phyloP scores from a whole-genome alignment of 2,797 vertebrate genomes.

The Xerus rutilus region DNA sequence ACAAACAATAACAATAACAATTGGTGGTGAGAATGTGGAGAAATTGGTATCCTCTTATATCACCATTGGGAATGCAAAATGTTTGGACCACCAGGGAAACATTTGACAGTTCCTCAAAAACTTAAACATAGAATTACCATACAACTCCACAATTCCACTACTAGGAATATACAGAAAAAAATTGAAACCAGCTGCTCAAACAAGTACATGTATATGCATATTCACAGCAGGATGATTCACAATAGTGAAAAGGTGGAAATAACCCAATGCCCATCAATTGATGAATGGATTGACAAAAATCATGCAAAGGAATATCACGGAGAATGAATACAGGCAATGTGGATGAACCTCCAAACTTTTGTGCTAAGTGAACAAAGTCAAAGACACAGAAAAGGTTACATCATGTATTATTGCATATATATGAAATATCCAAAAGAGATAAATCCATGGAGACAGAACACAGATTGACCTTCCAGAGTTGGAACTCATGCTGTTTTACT shows the following conservation, averaged over 20 bases:
- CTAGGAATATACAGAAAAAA: background rate
- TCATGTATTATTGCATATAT: background rate
- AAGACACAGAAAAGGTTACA: background rate
- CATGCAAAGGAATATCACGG: no score
- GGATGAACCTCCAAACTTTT: background rate
- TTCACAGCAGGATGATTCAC: background rate
- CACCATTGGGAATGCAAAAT: background rate
- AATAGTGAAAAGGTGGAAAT: background rate
- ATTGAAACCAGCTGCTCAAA: background rate
- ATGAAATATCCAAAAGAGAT: background rate
- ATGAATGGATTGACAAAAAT: background rate
- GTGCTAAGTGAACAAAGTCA: background rate
- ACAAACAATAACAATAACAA: background rate
- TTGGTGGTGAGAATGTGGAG: background rate
- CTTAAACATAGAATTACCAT: background rate
- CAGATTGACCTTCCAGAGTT: background rate
- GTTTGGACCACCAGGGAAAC: background rate
- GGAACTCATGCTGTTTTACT: background rate
- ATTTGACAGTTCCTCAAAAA: background rate
- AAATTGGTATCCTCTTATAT: background rate
- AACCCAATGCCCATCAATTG: background rate
- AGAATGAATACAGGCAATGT: background rate
- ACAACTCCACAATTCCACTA: background rate
- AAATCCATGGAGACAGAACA: background rate
- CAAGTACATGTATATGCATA: background rate